These are phyloP conservation scores for Moxostoma hubbsi DNA, from an alignment of 2,797 vertebrate species.

Conservation along the genomic window DNA sequence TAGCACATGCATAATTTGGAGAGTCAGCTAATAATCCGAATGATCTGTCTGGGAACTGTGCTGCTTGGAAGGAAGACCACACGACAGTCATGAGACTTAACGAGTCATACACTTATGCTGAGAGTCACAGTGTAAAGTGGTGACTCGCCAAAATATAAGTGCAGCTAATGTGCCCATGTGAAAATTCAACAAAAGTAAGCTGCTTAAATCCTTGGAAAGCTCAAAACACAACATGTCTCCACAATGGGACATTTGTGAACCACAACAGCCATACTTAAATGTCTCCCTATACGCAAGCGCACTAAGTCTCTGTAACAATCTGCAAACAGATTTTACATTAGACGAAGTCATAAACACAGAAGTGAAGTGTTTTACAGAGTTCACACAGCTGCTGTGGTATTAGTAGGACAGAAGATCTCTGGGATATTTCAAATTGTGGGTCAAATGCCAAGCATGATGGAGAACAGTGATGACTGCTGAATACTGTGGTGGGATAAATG, in stretches of 20 bases:
- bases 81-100: slow-evolving; percentile 5
- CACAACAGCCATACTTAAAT: background rate
- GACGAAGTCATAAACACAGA: background rate
- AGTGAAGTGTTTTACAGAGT: background rate
- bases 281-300: background rate
- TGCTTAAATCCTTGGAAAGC: background rate
- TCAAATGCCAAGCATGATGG: background rate
- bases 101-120: background rate
- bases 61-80: background rate
- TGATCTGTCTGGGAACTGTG: slow-evolving; percentile 17
- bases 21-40: slow-evolving; percentile 1
- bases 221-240: background rate
- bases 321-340: background rate
- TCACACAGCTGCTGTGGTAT: background rate
- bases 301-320: background rate
- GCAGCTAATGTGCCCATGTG: background rate
- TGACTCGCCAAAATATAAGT: background rate
- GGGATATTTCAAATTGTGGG: background rate
- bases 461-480: slow-evolving; percentile 1
- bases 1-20: background rate
- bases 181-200: slow-evolving; percentile 17
- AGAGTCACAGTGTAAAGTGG: background rate
- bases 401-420: background rate
- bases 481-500: background rate
- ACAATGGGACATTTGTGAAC: background rate